A percentile compares a stretch with the other conserved stretches of the same genome.
Conservation (phyloP, 2,888 invertebrate genomes). For the Chrysodeixis includens region DNA sequence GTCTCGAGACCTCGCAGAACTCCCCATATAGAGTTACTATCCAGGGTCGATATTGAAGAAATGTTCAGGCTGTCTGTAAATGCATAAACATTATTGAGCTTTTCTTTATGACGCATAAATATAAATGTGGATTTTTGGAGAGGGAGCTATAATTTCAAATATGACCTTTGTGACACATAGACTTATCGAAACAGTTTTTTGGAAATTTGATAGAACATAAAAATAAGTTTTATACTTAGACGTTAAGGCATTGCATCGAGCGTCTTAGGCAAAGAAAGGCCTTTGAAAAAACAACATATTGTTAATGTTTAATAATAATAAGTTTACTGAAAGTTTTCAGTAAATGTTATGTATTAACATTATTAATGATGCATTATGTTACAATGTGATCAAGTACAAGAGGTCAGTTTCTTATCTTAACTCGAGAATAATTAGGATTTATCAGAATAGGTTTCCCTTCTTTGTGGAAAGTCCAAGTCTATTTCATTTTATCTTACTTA, state of each 20-base stretch:
- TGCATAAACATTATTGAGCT: background rate
- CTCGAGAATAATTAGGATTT: background rate
- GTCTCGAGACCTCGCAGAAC: constrained; percentile 95
- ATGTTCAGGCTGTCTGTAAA: constrained; percentile 75
- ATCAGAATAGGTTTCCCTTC: background rate
- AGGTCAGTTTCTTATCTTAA: constrained; percentile 1
- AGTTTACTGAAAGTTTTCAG: background rate
- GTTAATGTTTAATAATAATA: too few species aligned
- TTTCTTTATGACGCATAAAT: background rate
- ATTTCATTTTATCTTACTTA: background rate
- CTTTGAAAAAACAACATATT: background rate
- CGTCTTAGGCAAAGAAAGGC: too few species aligned
- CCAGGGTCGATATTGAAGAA: constrained; percentile 56
- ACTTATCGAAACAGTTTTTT: background rate
- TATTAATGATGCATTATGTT: background rate
- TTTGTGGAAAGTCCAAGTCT: background rate
- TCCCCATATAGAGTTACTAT: constrained; percentile 92
- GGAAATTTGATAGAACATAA: background rate
- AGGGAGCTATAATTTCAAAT: too few species aligned
- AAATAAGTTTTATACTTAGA: background rate
- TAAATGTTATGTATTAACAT: background rate
- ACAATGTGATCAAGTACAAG: background rate
- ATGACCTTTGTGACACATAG: background rate
- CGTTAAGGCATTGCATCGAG: too few species aligned
- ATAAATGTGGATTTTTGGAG: too few species aligned